phyloP scores from a whole-genome alignment of 2,888 invertebrate species.

The Asteroscopus sphinx region DNA sequence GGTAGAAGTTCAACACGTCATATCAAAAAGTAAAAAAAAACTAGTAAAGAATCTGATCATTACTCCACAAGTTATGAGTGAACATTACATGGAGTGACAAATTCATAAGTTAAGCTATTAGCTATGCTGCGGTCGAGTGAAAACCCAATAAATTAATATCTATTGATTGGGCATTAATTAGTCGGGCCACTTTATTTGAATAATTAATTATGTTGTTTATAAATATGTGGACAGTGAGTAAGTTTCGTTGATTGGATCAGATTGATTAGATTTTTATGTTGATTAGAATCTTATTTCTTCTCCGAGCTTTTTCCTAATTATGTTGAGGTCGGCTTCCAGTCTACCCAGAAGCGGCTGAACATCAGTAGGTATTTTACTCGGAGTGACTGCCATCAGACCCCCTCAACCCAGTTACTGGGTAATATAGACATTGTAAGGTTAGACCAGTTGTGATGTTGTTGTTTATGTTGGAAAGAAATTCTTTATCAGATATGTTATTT shows the following conservation, averaged over 20 bases:
- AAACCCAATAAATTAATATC: constrained; percentile 39
- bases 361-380: too few species aligned
- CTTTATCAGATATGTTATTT: constrained; percentile 19
- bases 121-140: constrained; percentile 18
- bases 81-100: constrained; percentile 14
- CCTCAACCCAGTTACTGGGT: too few species aligned
- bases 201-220: constrained; percentile 47
- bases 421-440: too few species aligned
- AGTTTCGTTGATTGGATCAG: constrained; percentile 48
- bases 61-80: background rate
- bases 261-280: constrained; percentile 47
- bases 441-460: too few species aligned
- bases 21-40: too few species aligned
- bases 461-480: constrained; percentile 21
- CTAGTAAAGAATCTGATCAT: background rate
- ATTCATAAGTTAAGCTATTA: constrained; percentile 32
- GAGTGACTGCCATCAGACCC: too few species aligned
- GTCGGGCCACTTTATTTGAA: constrained; percentile 37
- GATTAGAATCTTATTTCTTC: too few species aligned
- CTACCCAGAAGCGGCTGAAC: too few species aligned
- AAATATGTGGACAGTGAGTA: constrained; percentile 34
- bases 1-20: too few species aligned
- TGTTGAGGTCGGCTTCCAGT: too few species aligned
- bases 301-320: too few species aligned
- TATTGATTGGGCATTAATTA: constrained; percentile 52